Evolutionary conservation across 2,888 invertebrate species (phyloP), one percentile per base, ranked within the genome.

Genomic region (Xanthorhoe spadicearia): DNA sequence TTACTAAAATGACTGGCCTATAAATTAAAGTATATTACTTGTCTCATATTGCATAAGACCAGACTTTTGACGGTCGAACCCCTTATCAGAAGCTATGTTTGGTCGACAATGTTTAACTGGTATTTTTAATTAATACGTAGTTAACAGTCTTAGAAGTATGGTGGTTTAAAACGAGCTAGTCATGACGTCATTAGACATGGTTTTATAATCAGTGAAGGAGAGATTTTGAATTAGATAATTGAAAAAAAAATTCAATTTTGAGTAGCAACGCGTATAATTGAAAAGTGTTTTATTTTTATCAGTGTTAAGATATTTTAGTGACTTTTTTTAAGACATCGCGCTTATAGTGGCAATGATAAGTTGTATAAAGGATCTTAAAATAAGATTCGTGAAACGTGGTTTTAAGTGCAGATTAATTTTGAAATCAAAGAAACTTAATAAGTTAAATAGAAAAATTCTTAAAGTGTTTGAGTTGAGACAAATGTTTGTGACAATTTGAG

Each of bases 11-110:
- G n/a, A n/a, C n/a, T n/a, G n/a, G n/a, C n/a, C n/a, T n/a, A 23
- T 38, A 48, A 48, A 48, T 13, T 10, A 17, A 17, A 17, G 8
- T 48, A 48, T 17, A 17, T 17, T 48, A 17, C 61, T 71, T 67
- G 77, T 52, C 56, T 72, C 61, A 56, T 78, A 35, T 46, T 19
- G 74, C 77, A 83, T 83, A 68, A 77, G 58, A 17, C 62, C 64
- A 53, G 66, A 51, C 61, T 60, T 67, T 58, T 75, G 69, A 35
- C 71, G 74, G 74, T 77, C 79, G 76, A 43, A 60, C 54, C 23
- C 53, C 61, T 80, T 83, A 82, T 83, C 83, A 59, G 38, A 73
- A 70, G 76, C 73, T 76, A 50, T 68, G 71, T 77, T 79, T 79
- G 78, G 59, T 61, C 69, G 48, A 17, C 17, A 17, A 48, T 17